Conservation (phyloP, 2,888 invertebrate genomes). For the Drosophila niveifrons region DNA sequence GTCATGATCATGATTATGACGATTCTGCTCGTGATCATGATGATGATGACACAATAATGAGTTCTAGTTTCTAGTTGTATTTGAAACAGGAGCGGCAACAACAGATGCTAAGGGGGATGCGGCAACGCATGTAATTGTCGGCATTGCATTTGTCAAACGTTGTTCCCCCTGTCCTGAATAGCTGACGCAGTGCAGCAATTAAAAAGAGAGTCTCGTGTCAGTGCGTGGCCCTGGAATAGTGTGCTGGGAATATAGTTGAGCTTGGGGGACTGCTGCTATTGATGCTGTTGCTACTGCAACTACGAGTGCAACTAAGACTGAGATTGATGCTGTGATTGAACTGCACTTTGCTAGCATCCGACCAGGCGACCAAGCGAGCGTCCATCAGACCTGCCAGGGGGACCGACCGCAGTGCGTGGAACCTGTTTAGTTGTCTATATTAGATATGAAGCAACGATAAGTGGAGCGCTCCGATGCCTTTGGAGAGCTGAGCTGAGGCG, state of each 20-base stretch:
- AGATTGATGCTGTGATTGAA: slow-evolving; percentile 73
- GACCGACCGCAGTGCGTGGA: slow-evolving; percentile 65
- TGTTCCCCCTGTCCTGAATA: slow-evolving; percentile 59
- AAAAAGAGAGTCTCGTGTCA: slow-evolving; percentile 64
- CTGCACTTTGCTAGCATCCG: slow-evolving; percentile 60
- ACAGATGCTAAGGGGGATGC: slow-evolving; percentile 15
- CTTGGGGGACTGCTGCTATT: slow-evolving; percentile 35
- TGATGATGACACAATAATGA: slow-evolving; percentile 66
- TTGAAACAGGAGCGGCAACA: slow-evolving; percentile 30
- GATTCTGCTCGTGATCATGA: slow-evolving; percentile 21
- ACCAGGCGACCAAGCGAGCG: slow-evolving; percentile 26
- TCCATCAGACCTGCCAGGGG: slow-evolving; percentile 31
- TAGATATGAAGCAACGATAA: slow-evolving; percentile 80
- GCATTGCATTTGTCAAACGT: slow-evolving; percentile 77
- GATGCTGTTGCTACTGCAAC: slow-evolving; percentile 28
- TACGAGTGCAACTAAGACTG: slow-evolving; percentile 27
- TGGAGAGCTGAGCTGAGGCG: slow-evolving; percentile 46
- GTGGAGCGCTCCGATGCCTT: slow-evolving; percentile 70
- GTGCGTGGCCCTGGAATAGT: slow-evolving; percentile 58
- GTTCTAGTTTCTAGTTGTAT: slow-evolving; percentile 55
- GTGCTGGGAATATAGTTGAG: slow-evolving; percentile 55
- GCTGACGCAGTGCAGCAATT: slow-evolving; percentile 76
- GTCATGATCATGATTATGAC: slow-evolving; percentile 22
- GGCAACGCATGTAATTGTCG: slow-evolving; percentile 74
- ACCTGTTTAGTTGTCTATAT: slow-evolving; percentile 78